These are phyloP conservation scores for Chanos chanos DNA, from an alignment of 2,797 vertebrate genomes.

Conservation along the genomic window DNA sequence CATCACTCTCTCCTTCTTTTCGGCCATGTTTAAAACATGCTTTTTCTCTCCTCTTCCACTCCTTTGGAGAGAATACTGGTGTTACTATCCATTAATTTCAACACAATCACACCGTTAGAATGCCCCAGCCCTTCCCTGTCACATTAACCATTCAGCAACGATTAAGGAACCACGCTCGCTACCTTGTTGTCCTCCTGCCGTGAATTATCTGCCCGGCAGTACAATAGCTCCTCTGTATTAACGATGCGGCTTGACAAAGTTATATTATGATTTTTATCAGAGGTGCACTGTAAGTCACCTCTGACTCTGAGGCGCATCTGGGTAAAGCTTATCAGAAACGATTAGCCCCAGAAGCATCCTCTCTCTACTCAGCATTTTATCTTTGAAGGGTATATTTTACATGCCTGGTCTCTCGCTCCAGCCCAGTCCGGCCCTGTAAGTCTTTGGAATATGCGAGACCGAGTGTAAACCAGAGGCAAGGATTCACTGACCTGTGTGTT, in stretches of 20 bases:
- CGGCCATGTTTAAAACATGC: slow-evolving; percentile 70
- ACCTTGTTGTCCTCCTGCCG: too few species aligned
- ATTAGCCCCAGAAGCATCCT: slow-evolving; percentile 34
- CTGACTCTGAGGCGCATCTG: slow-evolving; percentile 43
- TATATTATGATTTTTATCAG: slow-evolving; percentile 57
- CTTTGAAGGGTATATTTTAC: slow-evolving; percentile 68
- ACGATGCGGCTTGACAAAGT: slow-evolving; percentile 31
- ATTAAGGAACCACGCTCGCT: slow-evolving; percentile 35
- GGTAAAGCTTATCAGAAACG: slow-evolving; percentile 34
- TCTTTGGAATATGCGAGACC: slow-evolving; percentile 11
- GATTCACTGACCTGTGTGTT: background rate
- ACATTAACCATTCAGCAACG: slow-evolving; percentile 41
- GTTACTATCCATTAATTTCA: slow-evolving; percentile 62
- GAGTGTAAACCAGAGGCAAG: background rate
- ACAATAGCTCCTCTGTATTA: slow-evolving; percentile 38
- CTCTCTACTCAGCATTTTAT: slow-evolving; percentile 36
- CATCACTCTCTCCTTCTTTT: slow-evolving; percentile 62
- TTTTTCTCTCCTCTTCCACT: slow-evolving; percentile 18
- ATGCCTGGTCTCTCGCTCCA: background rate
- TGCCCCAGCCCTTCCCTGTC: slow-evolving; percentile 29
- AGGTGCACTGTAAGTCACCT: slow-evolving; percentile 54
- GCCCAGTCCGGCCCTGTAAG: slow-evolving; percentile 25
- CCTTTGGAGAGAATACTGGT: slow-evolving; percentile 7
- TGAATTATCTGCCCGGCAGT: too few species aligned
- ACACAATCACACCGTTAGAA: slow-evolving; percentile 50